These are phyloP conservation scores for Melikaiella ostensackeni DNA, from an alignment of 2,888 invertebrate genomes.

Conservation along the genomic window DNA sequence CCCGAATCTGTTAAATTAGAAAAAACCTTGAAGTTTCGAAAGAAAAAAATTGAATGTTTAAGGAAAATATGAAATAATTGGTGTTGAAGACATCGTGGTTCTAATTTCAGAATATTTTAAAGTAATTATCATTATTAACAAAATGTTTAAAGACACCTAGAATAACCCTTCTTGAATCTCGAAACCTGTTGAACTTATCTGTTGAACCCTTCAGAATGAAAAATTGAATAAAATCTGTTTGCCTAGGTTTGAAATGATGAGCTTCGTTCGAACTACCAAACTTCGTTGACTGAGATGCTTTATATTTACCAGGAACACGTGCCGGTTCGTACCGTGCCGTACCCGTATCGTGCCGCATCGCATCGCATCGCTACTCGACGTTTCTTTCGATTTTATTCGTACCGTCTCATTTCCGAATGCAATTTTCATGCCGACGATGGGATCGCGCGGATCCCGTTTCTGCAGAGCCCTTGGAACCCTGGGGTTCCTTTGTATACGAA, in stretches of 20 bases:
- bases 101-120: not conserved
- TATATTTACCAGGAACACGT: conserved; percentile 46
- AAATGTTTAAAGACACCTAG: not conserved
- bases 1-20: no score
- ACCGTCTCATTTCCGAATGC: conserved; percentile 34
- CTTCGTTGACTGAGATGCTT: conserved; percentile 29
- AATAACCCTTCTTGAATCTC: not conserved
- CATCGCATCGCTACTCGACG: conserved; percentile 47
- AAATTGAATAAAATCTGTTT: not conserved
- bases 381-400: conserved; percentile 38
- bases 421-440: conserved; percentile 43
- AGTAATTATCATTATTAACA: not conserved
- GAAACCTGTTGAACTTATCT: not conserved
- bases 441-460: conserved; percentile 49
- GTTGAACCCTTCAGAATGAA: not conserved
- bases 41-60: no score
- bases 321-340: conserved; percentile 54
- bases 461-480: conserved; percentile 43
- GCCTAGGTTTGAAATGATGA: not conserved
- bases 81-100: no score
- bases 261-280: not conserved
- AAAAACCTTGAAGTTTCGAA: no score
- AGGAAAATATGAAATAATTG: no score
- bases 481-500: conserved; percentile 30
- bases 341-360: conserved; percentile 56